These are phyloP conservation scores for Volucella bombylans DNA, from an alignment of 2,888 invertebrate genomes.

Conservation along the genomic window DNA sequence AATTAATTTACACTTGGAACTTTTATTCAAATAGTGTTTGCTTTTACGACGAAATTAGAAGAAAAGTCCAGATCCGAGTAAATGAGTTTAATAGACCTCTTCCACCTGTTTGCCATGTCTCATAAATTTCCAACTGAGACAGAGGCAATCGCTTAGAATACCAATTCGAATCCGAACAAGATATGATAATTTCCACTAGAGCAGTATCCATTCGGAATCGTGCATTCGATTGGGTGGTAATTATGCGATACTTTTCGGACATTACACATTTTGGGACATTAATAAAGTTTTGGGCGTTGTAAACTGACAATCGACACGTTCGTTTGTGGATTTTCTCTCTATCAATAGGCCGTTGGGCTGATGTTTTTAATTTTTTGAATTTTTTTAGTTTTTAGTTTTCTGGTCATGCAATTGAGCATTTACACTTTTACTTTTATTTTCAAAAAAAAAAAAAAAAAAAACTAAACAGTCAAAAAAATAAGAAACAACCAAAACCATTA, in stretches of 20 bases:
- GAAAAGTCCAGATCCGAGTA: constrained; percentile 65
- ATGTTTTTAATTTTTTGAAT: too few species aligned
- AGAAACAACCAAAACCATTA: background rate
- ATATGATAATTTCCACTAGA: constrained; percentile 46
- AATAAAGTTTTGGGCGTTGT: constrained; percentile 50
- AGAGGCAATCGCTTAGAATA: constrained; percentile 45
- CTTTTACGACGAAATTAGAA: constrained; percentile 65
- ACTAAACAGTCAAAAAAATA: background rate
- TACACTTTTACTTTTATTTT: constrained; percentile 73
- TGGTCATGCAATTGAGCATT: constrained; percentile 66
- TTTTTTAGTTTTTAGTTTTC: constrained; percentile 40
- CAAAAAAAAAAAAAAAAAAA: constrained; percentile 37
- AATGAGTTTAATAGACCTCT: constrained; percentile 72
- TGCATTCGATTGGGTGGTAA: constrained; percentile 41
- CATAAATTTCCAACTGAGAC: constrained; percentile 58
- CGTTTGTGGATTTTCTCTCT: constrained; percentile 61
- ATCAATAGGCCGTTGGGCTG: background rate
- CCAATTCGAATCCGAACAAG: constrained; percentile 50
- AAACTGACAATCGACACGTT: constrained; percentile 55
- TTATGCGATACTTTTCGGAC: constrained; percentile 58
- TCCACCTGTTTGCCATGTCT: constrained; percentile 58
- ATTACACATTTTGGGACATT: constrained; percentile 35
- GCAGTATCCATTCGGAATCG: background rate
- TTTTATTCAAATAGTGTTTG: constrained; percentile 68
- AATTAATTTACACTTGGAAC: constrained; percentile 41